Evolutionary conservation across 2,888 invertebrate genomes (phyloP), one percentile per base, ranked within the genome.

Genomic region (Tipula lateralis): DNA sequence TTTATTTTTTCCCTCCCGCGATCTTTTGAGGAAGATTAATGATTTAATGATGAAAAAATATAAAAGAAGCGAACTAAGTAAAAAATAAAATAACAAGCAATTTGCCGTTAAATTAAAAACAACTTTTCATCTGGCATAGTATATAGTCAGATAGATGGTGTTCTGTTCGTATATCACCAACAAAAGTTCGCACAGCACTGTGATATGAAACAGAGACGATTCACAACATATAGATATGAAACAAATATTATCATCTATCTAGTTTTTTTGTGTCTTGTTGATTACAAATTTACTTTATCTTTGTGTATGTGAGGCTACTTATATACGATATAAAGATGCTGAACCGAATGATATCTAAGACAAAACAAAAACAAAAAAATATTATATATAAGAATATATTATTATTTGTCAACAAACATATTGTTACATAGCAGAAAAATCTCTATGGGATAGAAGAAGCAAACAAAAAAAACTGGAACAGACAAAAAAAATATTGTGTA

Each of bases 391-490:
- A 44, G 44, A 44, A 66, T 24, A 66, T 66, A 66, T 24, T 66
- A 66, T 66, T 66, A 66, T 66, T 66, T 66, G 66, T 66, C 66
- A 66, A 66, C 66, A 66, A 66, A 24, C 66, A 66, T 24, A 66
- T 66, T 66, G 66, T 66, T 66, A 66, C 24, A 66, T 19, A 24
- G 24, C 66, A 24, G 7, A 24, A 66, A 66, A 66, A 66, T 66
- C 66, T 66, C 66, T 66, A 24, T 66, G 66, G 66, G 66, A 66
- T 66, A 66, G 13, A n/a, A n/a, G 3, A 13, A 39, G 3, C 1
- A 39, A 39, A 39, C n/a, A 39, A 39, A 39, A 39, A 39, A 66
- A 66, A 66, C 19, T 66, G 24, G 24, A 44, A 44, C n/a, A 44
- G 16, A 44, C 6, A 36, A 36, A 36, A n/a, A 2, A 44, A 44